These are phyloP conservation scores for Aphyosemion australe DNA, from an alignment of 2,113 vertebrate genomes.

Conservation along the genomic window DNA sequence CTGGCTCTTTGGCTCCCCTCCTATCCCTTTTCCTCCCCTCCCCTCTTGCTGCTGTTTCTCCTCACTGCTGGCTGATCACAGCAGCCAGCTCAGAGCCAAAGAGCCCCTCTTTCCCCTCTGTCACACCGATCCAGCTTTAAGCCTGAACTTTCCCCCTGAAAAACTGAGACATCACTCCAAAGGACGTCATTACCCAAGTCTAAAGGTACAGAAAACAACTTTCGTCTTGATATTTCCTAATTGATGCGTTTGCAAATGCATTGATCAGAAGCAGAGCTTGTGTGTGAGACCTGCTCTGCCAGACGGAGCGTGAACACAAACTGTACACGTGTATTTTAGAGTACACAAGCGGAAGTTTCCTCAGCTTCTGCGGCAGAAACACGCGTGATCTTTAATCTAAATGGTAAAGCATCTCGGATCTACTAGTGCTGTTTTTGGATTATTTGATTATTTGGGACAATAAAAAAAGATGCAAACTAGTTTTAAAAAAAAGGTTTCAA, in stretches of 20 bases:
- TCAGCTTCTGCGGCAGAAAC: background rate
- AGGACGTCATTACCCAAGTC: slow-evolving; percentile 41
- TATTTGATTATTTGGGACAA: too few relatives aligned
- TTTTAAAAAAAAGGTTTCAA: background rate
- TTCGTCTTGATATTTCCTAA: slow-evolving; percentile 6
- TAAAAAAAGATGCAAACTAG: too few relatives aligned
- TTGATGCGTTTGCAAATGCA: slow-evolving; percentile 27
- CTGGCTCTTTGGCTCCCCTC: slow-evolving; percentile 57
- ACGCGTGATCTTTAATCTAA: background rate
- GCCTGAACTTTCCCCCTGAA: slow-evolving; percentile 18
- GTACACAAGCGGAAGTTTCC: slow-evolving; percentile 28
- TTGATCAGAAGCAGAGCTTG: slow-evolving; percentile 12
- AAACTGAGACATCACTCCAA: slow-evolving; percentile 31
- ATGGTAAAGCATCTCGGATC: background rate
- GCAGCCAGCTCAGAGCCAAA: slow-evolving; percentile 57
- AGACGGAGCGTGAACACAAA: slow-evolving; percentile 1
- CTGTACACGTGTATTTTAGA: slow-evolving; percentile 41
- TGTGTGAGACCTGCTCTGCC: slow-evolving; percentile 4
- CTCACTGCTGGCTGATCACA: slow-evolving; percentile 50
- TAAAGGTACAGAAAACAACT: slow-evolving; percentile 60
- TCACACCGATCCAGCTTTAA: slow-evolving; percentile 38
- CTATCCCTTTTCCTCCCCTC: slow-evolving; percentile 49
- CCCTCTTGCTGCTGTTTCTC: slow-evolving; percentile 20
- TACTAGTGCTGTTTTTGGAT: background rate
- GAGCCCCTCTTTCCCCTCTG: slow-evolving; percentile 34